Conservation (phyloP, 2,888 invertebrate species). For the Augochlorella aurata region DNA sequence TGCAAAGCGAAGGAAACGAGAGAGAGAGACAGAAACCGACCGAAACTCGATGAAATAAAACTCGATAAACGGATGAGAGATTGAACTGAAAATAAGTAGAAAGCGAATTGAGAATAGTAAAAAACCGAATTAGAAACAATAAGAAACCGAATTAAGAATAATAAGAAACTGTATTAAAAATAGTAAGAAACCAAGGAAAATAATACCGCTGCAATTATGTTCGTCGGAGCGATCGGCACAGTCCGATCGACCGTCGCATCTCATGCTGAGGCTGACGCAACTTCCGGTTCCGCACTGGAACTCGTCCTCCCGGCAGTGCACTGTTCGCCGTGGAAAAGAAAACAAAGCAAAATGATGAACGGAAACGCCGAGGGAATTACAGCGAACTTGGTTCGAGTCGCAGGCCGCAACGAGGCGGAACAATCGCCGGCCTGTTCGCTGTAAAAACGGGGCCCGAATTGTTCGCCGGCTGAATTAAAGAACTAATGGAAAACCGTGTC, state of each 20-base stretch:
- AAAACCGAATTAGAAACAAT: not conserved
- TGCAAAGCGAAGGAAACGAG: too few species aligned
- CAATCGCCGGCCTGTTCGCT: not conserved
- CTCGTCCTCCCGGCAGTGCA: slow-evolving; percentile 82
- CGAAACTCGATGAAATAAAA: too few species aligned
- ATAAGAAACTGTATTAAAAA: not conserved
- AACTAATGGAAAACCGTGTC: not conserved
- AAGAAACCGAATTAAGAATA: too few species aligned
- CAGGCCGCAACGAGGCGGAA: slow-evolving; percentile 8
- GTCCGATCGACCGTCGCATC: slow-evolving; percentile 83
- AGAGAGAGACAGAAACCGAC: too few species aligned
- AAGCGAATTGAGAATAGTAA: too few species aligned
- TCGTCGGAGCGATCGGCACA: slow-evolving; percentile 86
- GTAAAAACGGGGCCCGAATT: not conserved
- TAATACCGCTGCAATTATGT: slow-evolving; percentile 81
- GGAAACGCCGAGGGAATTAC: slow-evolving; percentile 7
- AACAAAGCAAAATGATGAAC: slow-evolving; percentile 70
- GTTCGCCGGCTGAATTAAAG: not conserved
- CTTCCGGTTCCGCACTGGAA: slow-evolving; percentile 84
- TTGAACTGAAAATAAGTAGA: not conserved
- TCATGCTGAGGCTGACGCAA: slow-evolving; percentile 82
- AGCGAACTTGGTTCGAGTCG: not conserved
- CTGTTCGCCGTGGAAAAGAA: slow-evolving; percentile 51
- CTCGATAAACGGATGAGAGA: too few species aligned
- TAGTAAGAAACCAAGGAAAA: slow-evolving; percentile 5